Evolutionary conservation across 2,888 invertebrate species (phyloP).

Genomic region (Drosophila anomalipes): DNA sequence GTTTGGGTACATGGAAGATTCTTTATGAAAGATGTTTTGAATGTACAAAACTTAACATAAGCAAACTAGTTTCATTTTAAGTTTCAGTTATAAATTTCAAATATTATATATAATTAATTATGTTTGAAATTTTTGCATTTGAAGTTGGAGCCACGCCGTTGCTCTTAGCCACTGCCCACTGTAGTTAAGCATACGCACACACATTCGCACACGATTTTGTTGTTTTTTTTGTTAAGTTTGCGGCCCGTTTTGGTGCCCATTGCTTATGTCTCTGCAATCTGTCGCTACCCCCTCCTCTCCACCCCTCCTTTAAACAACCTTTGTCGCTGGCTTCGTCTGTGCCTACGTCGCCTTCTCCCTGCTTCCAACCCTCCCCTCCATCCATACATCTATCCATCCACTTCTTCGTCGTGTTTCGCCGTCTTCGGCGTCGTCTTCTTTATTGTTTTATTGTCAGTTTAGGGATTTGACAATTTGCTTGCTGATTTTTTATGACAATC

Average conservation of each 20-base stretch:
- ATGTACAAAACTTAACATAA: neutral
- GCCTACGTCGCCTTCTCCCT: conserved; percentile 17
- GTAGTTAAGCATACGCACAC: conserved; percentile 23
- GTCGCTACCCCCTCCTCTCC: neutral
- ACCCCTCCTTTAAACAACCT: neutral
- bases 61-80: neutral
- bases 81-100: neutral
- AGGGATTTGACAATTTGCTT: conserved; percentile 82
- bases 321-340: neutral
- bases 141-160: conserved; percentile 2
- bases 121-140: neutral
- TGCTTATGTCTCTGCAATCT: conserved; percentile 6
- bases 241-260: conserved; percentile 23
- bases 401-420: conserved; percentile 21
- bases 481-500: conserved; percentile 81
- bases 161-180: conserved; percentile 26
- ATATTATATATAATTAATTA: neutral
- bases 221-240: conserved; percentile 26
- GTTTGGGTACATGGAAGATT: conserved; percentile 25
- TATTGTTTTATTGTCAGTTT: conserved; percentile 82
- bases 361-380: neutral
- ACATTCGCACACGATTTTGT: conserved; percentile 22
- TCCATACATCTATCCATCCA: neutral
- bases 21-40: neutral
- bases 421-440: conserved; percentile 68